These are phyloP conservation scores for Tinea trinotella DNA, from an alignment of 2,888 invertebrate genomes.

Conservation along the genomic window DNA sequence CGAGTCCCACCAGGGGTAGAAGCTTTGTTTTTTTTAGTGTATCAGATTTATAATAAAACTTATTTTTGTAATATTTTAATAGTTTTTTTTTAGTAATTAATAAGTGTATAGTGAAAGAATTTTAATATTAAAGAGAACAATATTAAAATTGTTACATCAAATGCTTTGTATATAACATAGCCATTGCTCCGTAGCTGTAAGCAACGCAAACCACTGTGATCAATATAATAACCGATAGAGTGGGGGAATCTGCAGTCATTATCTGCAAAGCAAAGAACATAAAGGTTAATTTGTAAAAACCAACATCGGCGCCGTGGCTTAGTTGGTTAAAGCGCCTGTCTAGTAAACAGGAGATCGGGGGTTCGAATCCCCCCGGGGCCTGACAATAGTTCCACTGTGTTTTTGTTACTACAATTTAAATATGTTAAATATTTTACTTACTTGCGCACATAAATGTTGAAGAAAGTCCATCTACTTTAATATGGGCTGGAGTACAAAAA, in stretches of 20 bases:
- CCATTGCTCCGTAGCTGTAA: slow-evolving; percentile 39
- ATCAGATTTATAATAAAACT: not conserved
- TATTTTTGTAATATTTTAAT: not conserved
- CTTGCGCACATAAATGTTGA: slow-evolving; percentile 73
- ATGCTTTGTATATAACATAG: not conserved
- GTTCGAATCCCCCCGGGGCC: slow-evolving; percentile 73
- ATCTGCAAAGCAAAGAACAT: slow-evolving; percentile 56
- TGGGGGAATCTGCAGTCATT: slow-evolving; percentile 76
- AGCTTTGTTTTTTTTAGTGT: not conserved
- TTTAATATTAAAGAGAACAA: not conserved
- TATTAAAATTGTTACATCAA: not conserved
- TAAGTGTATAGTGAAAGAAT: not conserved
- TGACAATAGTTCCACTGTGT: slow-evolving; percentile 24
- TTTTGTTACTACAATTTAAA: not conserved
- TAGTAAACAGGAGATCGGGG: slow-evolving; percentile 73
- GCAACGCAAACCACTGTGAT: slow-evolving; percentile 62
- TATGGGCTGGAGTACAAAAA: slow-evolving; percentile 67
- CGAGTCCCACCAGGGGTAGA: slow-evolving; percentile 82
- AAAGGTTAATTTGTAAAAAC: slow-evolving; percentile 32
- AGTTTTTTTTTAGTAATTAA: not conserved
- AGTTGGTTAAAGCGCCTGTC: slow-evolving; percentile 73
- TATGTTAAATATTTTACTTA: slow-evolving; percentile 38
- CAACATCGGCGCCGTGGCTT: slow-evolving; percentile 69
- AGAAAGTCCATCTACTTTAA: slow-evolving; percentile 60
- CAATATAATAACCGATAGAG: slow-evolving; percentile 73